phyloP scores from a whole-genome alignment of 2,113 vertebrate genomes.

The Cervus canadensis region DNA sequence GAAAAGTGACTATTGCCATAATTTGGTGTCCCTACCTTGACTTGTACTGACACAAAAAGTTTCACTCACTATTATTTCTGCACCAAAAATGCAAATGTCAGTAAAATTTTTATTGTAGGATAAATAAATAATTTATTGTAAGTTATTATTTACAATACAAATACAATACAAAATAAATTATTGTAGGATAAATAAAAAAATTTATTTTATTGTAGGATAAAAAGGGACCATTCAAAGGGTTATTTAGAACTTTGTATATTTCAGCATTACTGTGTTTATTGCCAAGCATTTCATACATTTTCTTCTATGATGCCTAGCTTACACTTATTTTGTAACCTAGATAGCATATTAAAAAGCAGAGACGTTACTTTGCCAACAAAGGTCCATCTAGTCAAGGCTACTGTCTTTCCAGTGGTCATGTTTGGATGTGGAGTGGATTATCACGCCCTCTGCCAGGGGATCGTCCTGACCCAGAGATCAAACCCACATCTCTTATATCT shows the following conservation, averaged over 20 bases:
- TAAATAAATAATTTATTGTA: background rate
- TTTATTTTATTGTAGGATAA: too few relatives aligned
- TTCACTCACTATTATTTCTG: background rate
- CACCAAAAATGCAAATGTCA: background rate
- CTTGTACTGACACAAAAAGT: background rate
- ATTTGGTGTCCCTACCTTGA: background rate
- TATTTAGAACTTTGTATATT: background rate
- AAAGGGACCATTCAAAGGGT: background rate
- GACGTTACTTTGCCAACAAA: background rate
- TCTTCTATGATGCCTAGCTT: background rate
- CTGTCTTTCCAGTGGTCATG: background rate
- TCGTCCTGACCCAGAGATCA: background rate
- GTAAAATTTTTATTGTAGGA: background rate
- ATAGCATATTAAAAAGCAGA: background rate
- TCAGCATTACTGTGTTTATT: background rate
- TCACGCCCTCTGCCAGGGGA: background rate
- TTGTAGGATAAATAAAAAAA: too few relatives aligned
- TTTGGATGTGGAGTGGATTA: background rate
- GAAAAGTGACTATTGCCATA: background rate
- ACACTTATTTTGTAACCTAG: background rate
- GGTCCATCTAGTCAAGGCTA: background rate
- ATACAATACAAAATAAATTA: too few relatives aligned
- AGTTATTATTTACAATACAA: too few relatives aligned
- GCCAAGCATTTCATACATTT: background rate
- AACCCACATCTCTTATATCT: background rate